Base-by-base conservation (phyloP, 2,113 vertebrate species). In the Sinocyclocheilus rhinocerous region DNA sequence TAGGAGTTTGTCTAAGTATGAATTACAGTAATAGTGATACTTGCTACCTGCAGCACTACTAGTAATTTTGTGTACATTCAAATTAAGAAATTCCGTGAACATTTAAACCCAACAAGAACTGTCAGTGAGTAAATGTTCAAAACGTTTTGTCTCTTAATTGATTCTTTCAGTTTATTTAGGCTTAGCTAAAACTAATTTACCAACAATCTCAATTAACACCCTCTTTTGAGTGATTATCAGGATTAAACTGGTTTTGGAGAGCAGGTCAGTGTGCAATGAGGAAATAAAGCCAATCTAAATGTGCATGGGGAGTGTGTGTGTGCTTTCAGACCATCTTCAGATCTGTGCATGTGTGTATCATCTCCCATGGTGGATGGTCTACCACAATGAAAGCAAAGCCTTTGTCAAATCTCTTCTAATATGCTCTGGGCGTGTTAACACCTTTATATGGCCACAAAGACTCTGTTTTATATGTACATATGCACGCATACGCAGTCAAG, bases 361-460 rank as follows among this genome's bases (percentile, higher is more conserved):
- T 57, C 73, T 69, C 69, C 48, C 65, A 59, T 39, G 52, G 70
- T 78, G 16, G 83, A 70, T 86, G 75, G 63, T 57, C 69, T 78
- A 84, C 70, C 70, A 76, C 59, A 72, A 33, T 24, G 65, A 84
- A 79, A 84, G 76, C 59, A 65, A 81, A 84, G 76, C 26, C 36
- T 10, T 33, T 26, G 63, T 59, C 12, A 67, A 77, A 77, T 39
- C 50, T 86, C 52, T 79, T 72, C 73, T 76, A 86, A 57, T n/a
- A 67, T 36, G 22, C 36, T 55, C 61, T 82, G 88, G 88, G 88
- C 70, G 88, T 89, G 88, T 87, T 87, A 81, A 70, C 85, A 87
- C 85, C 85, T 86, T 73, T 22, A 42, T 81, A 82, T 67, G 67
- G 69, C 85, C 85, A 76, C 48, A 70, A 79, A 50, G 33, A 33